Percentiles rank a stretch among this genome's conserved stretches.
Conservation (phyloP, 2,113 vertebrate genomes). For the Sminthopsis crassicaudata region DNA sequence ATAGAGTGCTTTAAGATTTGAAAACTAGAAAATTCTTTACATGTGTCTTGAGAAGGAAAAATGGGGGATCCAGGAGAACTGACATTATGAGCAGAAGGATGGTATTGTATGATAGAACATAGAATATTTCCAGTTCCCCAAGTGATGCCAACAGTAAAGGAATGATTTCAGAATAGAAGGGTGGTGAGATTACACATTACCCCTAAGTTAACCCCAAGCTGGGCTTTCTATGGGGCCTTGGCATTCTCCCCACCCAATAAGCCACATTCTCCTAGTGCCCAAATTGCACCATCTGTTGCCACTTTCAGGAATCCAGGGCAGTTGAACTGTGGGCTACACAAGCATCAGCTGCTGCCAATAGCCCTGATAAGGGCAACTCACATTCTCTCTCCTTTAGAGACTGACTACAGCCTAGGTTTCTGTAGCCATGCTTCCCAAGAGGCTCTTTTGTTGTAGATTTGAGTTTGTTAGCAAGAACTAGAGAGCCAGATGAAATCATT, state of each 20-base stretch:
- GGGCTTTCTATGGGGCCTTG: background rate
- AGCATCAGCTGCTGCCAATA: background rate
- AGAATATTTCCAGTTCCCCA: background rate
- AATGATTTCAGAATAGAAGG: background rate
- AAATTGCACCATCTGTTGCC: background rate
- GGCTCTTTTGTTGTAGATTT: background rate
- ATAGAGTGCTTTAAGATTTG: background rate
- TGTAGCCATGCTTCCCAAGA: background rate
- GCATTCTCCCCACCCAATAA: background rate
- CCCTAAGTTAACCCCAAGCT: background rate
- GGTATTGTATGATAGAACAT: background rate
- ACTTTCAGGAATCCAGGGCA: background rate
- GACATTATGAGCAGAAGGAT: background rate
- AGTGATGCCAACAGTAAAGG: background rate
- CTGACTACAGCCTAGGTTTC: background rate
- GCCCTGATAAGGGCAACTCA: background rate
- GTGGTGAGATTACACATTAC: background rate
- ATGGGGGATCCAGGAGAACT: background rate
- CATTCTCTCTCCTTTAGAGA: background rate
- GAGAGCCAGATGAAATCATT: background rate
- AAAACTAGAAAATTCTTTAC: background rate
- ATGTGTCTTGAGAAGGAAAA: background rate
- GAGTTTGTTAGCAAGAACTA: background rate
- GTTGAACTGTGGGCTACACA: background rate
- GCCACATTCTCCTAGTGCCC: background rate